phyloP scores from a whole-genome alignment of 2,797 vertebrate species.

The Hydrophis major region DNA sequence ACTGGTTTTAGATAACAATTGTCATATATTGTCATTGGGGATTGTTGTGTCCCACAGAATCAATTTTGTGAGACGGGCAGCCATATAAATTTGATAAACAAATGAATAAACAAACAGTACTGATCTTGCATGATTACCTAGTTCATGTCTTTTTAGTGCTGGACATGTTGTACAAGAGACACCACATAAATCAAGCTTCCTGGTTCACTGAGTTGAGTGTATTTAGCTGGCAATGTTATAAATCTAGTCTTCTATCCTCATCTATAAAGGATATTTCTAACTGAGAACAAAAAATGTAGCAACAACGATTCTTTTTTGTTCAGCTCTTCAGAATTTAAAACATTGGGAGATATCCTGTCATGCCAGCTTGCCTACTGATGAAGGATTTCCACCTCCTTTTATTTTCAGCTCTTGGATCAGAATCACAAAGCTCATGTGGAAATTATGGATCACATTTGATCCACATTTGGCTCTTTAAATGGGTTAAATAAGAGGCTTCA shows the following conservation, averaged over 20 bases:
- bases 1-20: not conserved
- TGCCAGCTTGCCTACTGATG: accelerated
- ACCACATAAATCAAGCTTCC: not conserved
- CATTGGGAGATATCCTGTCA: not conserved
- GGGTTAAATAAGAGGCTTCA: constrained; percentile 14
- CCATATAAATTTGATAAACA: not conserved
- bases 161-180: not conserved
- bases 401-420: not conserved
- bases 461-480: constrained; percentile 17
- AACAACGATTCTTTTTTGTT: not conserved
- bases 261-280: not conserved
- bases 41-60: not conserved
- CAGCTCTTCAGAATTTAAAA: not conserved
- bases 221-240: not conserved
- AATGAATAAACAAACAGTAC: not conserved
- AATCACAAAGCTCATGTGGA: accelerated
- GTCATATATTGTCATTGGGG: not conserved
- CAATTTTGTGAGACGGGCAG: not conserved
- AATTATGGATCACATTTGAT: not conserved
- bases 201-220: not conserved
- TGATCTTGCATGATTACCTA: too few species aligned
- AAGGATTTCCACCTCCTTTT: not conserved
- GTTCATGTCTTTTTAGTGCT: not conserved
- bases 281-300: not conserved
- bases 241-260: not conserved